Evolutionary conservation across 2,797 vertebrate genomes (phyloP), one percentile per base, ranked within the genome.

Genomic region (Anabacerthia variegaticeps): DNA sequence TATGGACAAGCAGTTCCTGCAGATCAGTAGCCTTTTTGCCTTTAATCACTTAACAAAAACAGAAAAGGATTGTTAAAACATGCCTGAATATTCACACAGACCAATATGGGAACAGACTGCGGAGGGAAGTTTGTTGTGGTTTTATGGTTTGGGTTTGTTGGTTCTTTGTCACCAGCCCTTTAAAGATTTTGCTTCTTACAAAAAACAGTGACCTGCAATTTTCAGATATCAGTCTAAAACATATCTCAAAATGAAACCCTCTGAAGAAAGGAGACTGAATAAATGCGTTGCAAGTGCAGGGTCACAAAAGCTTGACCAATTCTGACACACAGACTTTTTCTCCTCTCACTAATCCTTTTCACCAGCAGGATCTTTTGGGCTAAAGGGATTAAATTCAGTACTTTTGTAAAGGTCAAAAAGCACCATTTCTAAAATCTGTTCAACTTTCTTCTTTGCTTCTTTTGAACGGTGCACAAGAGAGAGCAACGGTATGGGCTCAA

Each of bases 351-450:
- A 89, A 89, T 91, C 72, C 78, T 88, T 96, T 92, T 74, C 68
- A 72, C 61, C 74, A 83, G 72, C 74, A 91, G 66, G 68, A 75
- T 78, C 44, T 92, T 89, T 88, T 24, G 23, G 78, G 78, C 89
- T 88, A 89, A 92, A 92, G 44, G 46, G 61, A 95, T 89, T 95
- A 89, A 88, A 92, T 91, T 78, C 93, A 74, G 28, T 78, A 75
- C 65, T 83, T 95, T 49, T 81, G 30, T 88, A 92, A 91, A 96
- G 86, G 91, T 96, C 81, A 95, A 46, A 92, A 90, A 80, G 39
- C 55, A 88, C 19, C 26, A 26, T 78, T 93, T 92, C 30, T 75
- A 72, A 91, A 88, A 71, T 48, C 81, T 73, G 32, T 72, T 95
- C 81, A 88, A 65, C 86, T 91, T 92, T 76, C 80, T 90, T 90